Base-by-base conservation (phyloP, 2,113 vertebrate genomes). In the Pluvialis apricaria region DNA sequence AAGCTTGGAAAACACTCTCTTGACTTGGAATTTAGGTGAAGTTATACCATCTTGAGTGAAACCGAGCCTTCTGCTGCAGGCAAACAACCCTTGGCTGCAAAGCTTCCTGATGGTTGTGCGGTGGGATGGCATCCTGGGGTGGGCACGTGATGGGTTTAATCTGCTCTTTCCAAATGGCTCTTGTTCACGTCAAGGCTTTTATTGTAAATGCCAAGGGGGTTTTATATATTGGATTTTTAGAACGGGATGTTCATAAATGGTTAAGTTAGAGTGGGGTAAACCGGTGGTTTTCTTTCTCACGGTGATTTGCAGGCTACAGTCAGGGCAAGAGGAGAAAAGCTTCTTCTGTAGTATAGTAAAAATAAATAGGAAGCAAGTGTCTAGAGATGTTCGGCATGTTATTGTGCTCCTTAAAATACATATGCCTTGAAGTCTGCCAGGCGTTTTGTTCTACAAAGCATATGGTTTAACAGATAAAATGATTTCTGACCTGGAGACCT, bases 401-500 rank as follows among this genome's bases (percentile, higher is more conserved):
- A 60, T 64, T 90, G 72, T 80, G 92, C 96, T 92, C 89, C 95
- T 97, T 96, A 94, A 95, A 96, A 98, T 81, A 96, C 95, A 96
- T 81, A 40, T 54, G 88, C 91, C 96, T 97, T 94, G 96, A 97
- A 97, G 97, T 97, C 89, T 28, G 94, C 97, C 94, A 88, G 96
- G 97, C 83, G 5, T 97, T 98, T 98, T 97, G 97, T 97, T 98
- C 97, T 95, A 80, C 96, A 97, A 98, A 98, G 96, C 97, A 96
- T 98, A 97, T 97, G 97, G 94, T 97, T 97, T 96, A 97, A 91
- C 96, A 97, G 97, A 97, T 98, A 96, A 98, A 98, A 97, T 96
- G 94, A 96, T 97, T 98, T 97, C 95, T 98, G 98, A 98, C 97
- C 98, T 95, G 82, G 86, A 98, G 96, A 98, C 97, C 97, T 95